A percentile compares a stretch with the other conserved stretches of the same genome.
Evolutionary conservation across 2,113 vertebrate species (phyloP).

Genomic region (Gallinago undulata): DNA sequence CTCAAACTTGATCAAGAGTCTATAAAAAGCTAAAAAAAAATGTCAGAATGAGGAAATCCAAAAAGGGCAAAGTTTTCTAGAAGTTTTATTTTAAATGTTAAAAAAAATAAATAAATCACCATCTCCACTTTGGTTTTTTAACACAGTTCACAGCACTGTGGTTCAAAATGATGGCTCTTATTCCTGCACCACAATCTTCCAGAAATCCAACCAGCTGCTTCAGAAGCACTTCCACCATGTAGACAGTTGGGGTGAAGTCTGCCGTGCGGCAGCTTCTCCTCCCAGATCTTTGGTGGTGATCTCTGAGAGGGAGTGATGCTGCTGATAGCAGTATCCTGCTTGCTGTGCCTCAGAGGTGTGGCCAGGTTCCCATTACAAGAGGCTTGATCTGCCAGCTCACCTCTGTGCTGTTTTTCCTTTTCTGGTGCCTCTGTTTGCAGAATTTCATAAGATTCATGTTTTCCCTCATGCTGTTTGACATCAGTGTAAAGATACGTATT

Average conservation of each 20-base stretch:
- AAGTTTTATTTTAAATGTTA: background rate
- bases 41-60: background rate
- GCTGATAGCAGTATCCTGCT: background rate
- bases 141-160: background rate
- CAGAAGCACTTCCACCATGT: accelerated
- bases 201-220: background rate
- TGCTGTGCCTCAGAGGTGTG: background rate
- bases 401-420: background rate
- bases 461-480: background rate
- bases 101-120: background rate
- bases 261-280: background rate
- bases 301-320: background rate
- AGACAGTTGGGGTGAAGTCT: accelerated
- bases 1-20: background rate
- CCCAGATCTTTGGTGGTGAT: accelerated
- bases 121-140: background rate
- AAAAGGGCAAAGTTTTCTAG: background rate
- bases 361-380: background rate
- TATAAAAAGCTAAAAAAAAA: background rate
- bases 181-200: background rate
- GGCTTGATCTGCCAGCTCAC: background rate
- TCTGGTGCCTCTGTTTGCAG: background rate
- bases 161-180: background rate
- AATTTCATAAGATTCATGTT: background rate
- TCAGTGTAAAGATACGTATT: background rate